Evolutionary conservation across 2,888 invertebrate genomes (phyloP).

Genomic region (Ceraclea dissimilis): DNA sequence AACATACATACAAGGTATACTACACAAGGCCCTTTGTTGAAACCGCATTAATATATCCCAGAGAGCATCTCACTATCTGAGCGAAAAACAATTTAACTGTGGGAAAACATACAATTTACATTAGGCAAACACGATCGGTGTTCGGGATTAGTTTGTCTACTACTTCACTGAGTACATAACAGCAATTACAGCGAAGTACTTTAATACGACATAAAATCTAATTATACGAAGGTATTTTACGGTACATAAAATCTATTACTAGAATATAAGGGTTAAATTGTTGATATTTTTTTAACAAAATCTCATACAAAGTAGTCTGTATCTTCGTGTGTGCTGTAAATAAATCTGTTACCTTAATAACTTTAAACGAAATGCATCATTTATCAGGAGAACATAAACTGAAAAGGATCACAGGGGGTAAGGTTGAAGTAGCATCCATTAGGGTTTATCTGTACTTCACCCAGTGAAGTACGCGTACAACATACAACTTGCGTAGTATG

Average conservation of each 20-base stretch:
- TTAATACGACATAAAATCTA: no score
- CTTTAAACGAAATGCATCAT: constrained; percentile 22
- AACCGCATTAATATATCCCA: background rate
- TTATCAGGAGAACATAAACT: constrained; percentile 23
- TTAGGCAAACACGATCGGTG: constrained; percentile 23
- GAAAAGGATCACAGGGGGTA: constrained; percentile 20
- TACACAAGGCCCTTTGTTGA: background rate
- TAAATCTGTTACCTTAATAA: constrained; percentile 23
- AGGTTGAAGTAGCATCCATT: constrained; percentile 20
- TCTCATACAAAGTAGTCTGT: no score
- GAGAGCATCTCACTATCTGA: background rate
- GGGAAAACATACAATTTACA: constrained; percentile 26
- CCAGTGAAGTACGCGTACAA: constrained; percentile 13
- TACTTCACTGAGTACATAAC: no score
- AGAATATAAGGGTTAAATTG: no score
- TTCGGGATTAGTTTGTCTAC: constrained; percentile 16
- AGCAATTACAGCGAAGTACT: no score
- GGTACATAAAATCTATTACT: no score
- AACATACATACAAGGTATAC: no score
- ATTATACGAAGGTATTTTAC: no score
- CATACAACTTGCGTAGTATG: constrained; percentile 17
- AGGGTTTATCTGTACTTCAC: constrained; percentile 22
- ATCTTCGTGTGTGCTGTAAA: constrained; percentile 3
- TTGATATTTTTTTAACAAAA: no score
- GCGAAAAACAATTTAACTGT: constrained; percentile 24